Evolutionary conservation across 2,113 vertebrate species (phyloP).

Genomic region (Periophthalmodon schlosseri): DNA sequence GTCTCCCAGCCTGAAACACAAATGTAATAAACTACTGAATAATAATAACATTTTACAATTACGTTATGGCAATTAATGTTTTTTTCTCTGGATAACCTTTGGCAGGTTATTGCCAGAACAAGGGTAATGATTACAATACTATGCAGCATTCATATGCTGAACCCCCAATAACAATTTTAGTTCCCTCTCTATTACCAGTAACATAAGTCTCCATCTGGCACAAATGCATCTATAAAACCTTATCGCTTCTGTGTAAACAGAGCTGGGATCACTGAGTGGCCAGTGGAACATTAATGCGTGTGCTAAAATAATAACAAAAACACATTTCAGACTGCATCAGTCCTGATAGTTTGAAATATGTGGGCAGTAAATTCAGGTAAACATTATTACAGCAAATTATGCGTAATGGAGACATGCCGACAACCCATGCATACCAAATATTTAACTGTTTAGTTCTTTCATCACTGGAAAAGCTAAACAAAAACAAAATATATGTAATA

Average conservation of each 20-base stretch:
- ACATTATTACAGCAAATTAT: background rate
- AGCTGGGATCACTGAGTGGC: conserved; percentile 34
- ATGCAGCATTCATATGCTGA: background rate
- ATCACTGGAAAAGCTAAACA: background rate
- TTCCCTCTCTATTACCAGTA: conserved; percentile 12
- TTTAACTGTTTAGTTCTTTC: background rate
- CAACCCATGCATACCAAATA: background rate
- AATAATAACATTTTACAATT: background rate
- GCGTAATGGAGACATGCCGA: background rate
- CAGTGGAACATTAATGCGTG: conserved; percentile 30
- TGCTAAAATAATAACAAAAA: conserved; percentile 19
- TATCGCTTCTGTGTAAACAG: conserved; percentile 65
- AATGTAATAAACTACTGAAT: background rate
- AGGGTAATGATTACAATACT: background rate
- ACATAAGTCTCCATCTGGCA: conserved; percentile 27
- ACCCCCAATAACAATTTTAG: conserved; percentile 18
- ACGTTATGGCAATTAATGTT: background rate
- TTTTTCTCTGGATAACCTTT: background rate
- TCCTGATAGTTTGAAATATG: background rate
- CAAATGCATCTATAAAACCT: conserved; percentile 63
- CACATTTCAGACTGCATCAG: background rate
- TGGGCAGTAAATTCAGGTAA: background rate
- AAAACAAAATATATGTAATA: background rate
- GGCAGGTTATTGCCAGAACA: background rate
- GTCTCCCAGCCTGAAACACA: conserved; percentile 14